These are phyloP conservation scores for Nasonia oneida DNA, from an alignment of 2,888 invertebrate species.

Conservation along the genomic window DNA sequence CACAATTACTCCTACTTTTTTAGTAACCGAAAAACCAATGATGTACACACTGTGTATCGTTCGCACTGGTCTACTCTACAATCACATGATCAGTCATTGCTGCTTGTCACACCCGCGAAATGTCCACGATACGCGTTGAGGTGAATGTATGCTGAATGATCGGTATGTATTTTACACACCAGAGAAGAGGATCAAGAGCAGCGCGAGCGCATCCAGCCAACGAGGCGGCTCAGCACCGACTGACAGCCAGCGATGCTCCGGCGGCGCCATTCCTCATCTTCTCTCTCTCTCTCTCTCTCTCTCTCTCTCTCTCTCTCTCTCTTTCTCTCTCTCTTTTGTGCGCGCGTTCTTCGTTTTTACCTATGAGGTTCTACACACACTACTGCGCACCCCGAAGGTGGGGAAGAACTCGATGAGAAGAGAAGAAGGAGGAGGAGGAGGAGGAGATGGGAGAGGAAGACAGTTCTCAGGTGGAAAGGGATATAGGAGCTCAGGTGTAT, in stretches of 20 bases:
- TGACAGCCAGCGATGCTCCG: constrained; percentile 75
- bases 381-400: constrained; percentile 1
- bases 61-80: neutral
- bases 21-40: neutral
- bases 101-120: neutral
- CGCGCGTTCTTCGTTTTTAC: constrained; percentile 35
- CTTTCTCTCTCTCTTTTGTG: constrained; percentile 61
- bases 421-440: neutral
- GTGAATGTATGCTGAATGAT: neutral
- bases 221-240: constrained; percentile 77
- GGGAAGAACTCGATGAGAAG: neutral
- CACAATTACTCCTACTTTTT: neutral
- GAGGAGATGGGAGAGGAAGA: constrained; percentile 18
- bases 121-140: neutral
- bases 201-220: constrained; percentile 69
- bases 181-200: constrained; percentile 27
- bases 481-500: neutral
- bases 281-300: constrained; percentile 64
- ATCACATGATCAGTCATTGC: neutral
- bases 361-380: constrained; percentile 4
- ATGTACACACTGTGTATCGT: neutral
- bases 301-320: constrained; percentile 64
- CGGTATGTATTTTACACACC: neutral
- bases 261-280: constrained; percentile 77
- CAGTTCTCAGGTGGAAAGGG: constrained; percentile 2